Conservation (phyloP, 2,113 vertebrate species). For the Budorcas taxicolor region DNA sequence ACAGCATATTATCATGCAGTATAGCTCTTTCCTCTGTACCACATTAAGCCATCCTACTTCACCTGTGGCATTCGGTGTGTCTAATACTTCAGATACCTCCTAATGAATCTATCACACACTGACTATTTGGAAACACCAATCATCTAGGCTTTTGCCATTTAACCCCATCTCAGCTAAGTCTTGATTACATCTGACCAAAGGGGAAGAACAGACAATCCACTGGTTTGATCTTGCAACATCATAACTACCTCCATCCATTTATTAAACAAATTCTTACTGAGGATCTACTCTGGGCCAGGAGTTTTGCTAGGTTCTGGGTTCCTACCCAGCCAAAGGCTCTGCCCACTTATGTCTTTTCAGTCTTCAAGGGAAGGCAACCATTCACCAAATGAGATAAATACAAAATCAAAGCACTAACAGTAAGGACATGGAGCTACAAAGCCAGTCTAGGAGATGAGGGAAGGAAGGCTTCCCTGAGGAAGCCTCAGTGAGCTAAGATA, state of each 20-base stretch:
- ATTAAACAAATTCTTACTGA: neutral
- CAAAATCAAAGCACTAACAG: neutral
- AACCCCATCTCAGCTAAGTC: neutral
- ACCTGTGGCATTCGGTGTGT: neutral
- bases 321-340: neutral
- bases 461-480: neutral
- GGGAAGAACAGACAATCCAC: neutral
- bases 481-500: neutral
- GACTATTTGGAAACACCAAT: neutral
- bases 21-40: neutral
- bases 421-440: neutral
- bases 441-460: neutral
- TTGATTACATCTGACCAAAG: neutral
- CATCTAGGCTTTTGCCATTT: neutral
- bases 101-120: neutral
- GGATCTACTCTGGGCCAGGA: neutral
- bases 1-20: neutral
- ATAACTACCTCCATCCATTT: neutral
- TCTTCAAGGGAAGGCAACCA: neutral
- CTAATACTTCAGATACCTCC: neutral
- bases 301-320: neutral
- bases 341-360: neutral
- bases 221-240: neutral
- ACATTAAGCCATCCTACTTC: neutral
- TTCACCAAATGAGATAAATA: neutral